phyloP scores from a whole-genome alignment of 1,140 invertebrate species.

The Dinothrombium tinctorium region DNA sequence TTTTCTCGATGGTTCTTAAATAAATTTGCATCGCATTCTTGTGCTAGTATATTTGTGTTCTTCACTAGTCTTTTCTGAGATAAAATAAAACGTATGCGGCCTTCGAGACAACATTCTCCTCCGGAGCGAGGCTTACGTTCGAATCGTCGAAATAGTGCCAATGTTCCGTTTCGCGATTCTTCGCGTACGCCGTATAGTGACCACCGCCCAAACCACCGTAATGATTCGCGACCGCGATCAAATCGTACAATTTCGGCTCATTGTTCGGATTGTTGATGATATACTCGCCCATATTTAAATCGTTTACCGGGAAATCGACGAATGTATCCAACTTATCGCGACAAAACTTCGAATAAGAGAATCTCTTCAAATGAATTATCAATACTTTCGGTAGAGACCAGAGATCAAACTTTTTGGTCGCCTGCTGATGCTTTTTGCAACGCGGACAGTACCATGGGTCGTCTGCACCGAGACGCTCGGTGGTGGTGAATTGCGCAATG shows the following conservation, averaged over 20 bases:
- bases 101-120: slow-evolving; percentile 21
- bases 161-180: slow-evolving; percentile 23
- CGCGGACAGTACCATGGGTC: slow-evolving; percentile 30
- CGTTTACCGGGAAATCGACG: slow-evolving; percentile 27
- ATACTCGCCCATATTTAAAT: slow-evolving; percentile 26
- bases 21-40: too few relatives aligned
- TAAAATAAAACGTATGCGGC: slow-evolving; percentile 28
- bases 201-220: slow-evolving; percentile 31
- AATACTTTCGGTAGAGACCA: slow-evolving; percentile 31
- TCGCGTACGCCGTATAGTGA: slow-evolving; percentile 30
- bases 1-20: too few relatives aligned
- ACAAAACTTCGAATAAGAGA: slow-evolving; percentile 29
- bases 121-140: slow-evolving; percentile 18
- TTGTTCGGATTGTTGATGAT: slow-evolving; percentile 23
- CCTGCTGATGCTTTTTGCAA: slow-evolving; percentile 31
- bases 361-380: slow-evolving; percentile 32
- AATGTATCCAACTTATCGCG: slow-evolving; percentile 32
- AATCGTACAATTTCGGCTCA: slow-evolving; percentile 23
- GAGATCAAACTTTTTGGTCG: slow-evolving; percentile 34
- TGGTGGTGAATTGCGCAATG: slow-evolving; percentile 26
- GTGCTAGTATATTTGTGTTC: too few relatives aligned
- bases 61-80: slow-evolving; percentile 17
- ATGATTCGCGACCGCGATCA: slow-evolving; percentile 32
- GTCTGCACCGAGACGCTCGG: slow-evolving; percentile 26
- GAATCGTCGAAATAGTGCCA: slow-evolving; percentile 38